Base-by-base conservation (phyloP, 1,140 invertebrate genomes). In the Drosophila nigromelanica region DNA sequence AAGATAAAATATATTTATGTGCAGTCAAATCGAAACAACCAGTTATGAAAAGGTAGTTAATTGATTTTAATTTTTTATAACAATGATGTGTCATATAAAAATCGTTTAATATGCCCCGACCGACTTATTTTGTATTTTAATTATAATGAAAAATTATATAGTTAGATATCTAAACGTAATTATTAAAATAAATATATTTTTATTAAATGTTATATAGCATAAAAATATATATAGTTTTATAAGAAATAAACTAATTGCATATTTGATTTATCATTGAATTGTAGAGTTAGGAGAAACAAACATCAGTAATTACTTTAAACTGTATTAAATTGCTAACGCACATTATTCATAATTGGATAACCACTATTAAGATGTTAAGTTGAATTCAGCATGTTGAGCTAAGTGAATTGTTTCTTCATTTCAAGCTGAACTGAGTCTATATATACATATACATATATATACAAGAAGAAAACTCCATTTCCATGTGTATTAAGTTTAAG, bases 401-500 rank as follows among this genome's bases (percentile, higher is more conserved):
- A 33, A 33, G 14, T 63, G 18, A 15, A 51, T 27, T 50, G 33
- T 59, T 48, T 47, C 7, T 15, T 8, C 3, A 45, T 45, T 45
- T 45, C 15, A n/a, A 18, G 43, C 27, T 18, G 51, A 52, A 18
- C 50, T 52, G 10, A 18, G 10, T 52, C 14, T 14, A 14, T 10
- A 8, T n/a, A 14, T 3, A 35, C 11, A 24, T 37, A 39, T 54
- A 21, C 2, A n/a, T 21, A 40, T 42, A 39, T 27, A 48, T 42
- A 39, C 15, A 21, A 47, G 45, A 24, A 11, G 45, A 47, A 47
- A 47, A 47, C 24, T 47, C 24, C 27, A 55, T 55, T 55, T 55
- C 21, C 37, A 42, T 43, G 15, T 54, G 51, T 18, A 37, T 56
- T 56, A 56, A 42, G 37, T 33, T 60, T 60, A 60, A 60, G 42